These are phyloP conservation scores for Microctonus brassicae DNA, from an alignment of 2,888 invertebrate species.

Conservation along the genomic window DNA sequence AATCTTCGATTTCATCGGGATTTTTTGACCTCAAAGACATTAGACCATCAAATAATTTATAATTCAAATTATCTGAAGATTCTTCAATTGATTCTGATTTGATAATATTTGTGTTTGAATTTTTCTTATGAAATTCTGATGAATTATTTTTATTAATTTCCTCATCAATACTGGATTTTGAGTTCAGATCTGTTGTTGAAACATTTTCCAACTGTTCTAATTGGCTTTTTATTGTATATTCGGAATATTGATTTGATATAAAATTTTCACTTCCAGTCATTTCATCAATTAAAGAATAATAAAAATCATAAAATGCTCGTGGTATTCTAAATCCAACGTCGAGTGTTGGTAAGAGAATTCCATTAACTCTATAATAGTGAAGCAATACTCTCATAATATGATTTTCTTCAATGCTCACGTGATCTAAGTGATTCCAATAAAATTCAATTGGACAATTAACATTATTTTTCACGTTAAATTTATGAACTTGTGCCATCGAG, in stretches of 20 bases:
- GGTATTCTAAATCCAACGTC: constrained; percentile 63
- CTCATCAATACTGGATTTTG: background rate
- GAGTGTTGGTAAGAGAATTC: constrained; percentile 66
- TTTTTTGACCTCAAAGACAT: constrained; percentile 16
- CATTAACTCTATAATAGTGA: constrained; percentile 64
- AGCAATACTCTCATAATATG: constrained; percentile 59
- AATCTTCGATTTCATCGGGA: constrained; percentile 47
- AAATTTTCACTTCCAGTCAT: constrained; percentile 32
- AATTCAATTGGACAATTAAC: constrained; percentile 78
- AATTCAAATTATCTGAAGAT: background rate
- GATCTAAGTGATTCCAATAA: constrained; percentile 78
- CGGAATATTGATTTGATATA: background rate
- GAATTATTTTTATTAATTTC: background rate
- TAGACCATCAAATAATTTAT: background rate
- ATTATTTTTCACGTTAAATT: constrained; percentile 76
- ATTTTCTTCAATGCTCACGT: constrained; percentile 62
- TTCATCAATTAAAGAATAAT: constrained; percentile 55
- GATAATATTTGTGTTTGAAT: background rate
- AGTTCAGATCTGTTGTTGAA: background rate
- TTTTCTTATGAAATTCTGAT: background rate
- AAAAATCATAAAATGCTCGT: constrained; percentile 53
- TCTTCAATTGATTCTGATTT: background rate
- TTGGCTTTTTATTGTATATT: background rate
- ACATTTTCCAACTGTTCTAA: background rate
- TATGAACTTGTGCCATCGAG: constrained; percentile 73